Evolutionary conservation across 1,140 invertebrate genomes (phyloP).

Genomic region (Drosophila dunni): DNA sequence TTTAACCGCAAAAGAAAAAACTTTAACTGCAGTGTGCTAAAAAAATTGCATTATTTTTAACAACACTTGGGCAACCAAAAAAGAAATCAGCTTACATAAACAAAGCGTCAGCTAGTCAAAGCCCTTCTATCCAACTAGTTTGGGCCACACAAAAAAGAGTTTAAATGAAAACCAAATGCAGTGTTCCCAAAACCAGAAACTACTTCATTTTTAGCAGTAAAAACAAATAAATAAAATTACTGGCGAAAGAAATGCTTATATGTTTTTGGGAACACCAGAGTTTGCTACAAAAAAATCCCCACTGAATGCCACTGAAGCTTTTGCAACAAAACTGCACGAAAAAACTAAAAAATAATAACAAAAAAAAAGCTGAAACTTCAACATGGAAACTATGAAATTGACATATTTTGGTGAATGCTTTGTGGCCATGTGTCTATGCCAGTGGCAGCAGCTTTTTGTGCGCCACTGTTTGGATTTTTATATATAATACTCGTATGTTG

Average conservation of each 20-base stretch:
- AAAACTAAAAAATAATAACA: slow-evolving; percentile 2
- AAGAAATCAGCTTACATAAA: slow-evolving; percentile 11
- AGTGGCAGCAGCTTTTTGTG: slow-evolving; percentile 17
- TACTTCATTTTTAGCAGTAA: neutral
- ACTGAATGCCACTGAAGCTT: slow-evolving; percentile 15
- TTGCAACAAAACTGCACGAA: neutral
- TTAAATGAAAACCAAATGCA: neutral
- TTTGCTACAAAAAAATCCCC: neutral
- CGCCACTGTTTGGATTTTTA: slow-evolving; percentile 12
- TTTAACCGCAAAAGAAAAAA: neutral
- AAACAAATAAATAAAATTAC: neutral
- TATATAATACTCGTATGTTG: neutral
- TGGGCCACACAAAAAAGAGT: slow-evolving; percentile 1
- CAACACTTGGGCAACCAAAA: slow-evolving; percentile 11
- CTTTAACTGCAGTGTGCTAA: neutral
- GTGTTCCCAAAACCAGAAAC: slow-evolving; percentile 11
- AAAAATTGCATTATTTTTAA: slow-evolving; percentile 6
- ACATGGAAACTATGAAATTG: slow-evolving; percentile 37
- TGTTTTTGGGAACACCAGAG: slow-evolving; percentile 3
- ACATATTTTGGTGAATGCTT: slow-evolving; percentile 43
- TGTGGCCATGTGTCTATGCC: slow-evolving; percentile 30
- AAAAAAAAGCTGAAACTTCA: slow-evolving; percentile 21
- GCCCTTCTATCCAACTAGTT: slow-evolving; percentile 4
- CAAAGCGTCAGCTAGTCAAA: slow-evolving; percentile 26
- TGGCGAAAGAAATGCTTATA: neutral